A percentile compares a stretch with the other conserved stretches of the same genome.
phyloP scores from a whole-genome alignment of 2,797 vertebrate genomes.

The Enteromius viviparus region DNA sequence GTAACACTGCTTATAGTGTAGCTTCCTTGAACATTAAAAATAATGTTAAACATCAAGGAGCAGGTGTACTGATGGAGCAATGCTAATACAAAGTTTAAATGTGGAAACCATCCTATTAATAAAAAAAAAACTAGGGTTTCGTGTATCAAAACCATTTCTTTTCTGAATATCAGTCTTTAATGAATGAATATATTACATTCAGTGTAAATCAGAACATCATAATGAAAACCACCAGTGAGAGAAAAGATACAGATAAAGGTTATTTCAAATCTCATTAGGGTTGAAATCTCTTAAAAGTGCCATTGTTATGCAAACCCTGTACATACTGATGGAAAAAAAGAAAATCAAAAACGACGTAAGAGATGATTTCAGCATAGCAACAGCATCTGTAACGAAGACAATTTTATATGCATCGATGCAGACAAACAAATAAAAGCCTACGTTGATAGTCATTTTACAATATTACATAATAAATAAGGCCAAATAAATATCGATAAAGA shows the following conservation, averaged over 20 bases:
- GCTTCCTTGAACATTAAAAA: constrained; percentile 26
- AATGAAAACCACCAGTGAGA: constrained; percentile 51
- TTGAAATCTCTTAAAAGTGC: constrained; percentile 58
- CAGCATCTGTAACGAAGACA: constrained; percentile 36
- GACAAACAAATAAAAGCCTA: constrained; percentile 55
- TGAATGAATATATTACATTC: constrained; percentile 61
- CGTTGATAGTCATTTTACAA: constrained; percentile 51
- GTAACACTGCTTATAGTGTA: constrained; percentile 18
- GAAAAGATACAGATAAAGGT: constrained; percentile 50
- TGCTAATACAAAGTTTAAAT: not conserved
- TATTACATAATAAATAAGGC: constrained; percentile 66
- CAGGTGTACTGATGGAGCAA: constrained; percentile 5
- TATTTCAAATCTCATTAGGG: constrained; percentile 47
- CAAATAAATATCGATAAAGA: constrained; percentile 59
- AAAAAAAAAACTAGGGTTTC: not conserved
- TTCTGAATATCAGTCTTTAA: constrained; percentile 55
- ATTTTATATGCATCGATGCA: constrained; percentile 45
- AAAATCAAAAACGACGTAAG: not conserved
- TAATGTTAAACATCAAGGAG: constrained; percentile 14
- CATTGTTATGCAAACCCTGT: constrained; percentile 58
- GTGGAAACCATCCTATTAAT: not conserved
- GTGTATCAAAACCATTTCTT: not conserved
- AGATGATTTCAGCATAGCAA: constrained; percentile 11
- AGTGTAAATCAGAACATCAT: constrained; percentile 59
- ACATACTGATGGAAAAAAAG: constrained; percentile 47